Conservation (phyloP, 2,797 vertebrate species). For the Mormyrops attenuatus region DNA sequence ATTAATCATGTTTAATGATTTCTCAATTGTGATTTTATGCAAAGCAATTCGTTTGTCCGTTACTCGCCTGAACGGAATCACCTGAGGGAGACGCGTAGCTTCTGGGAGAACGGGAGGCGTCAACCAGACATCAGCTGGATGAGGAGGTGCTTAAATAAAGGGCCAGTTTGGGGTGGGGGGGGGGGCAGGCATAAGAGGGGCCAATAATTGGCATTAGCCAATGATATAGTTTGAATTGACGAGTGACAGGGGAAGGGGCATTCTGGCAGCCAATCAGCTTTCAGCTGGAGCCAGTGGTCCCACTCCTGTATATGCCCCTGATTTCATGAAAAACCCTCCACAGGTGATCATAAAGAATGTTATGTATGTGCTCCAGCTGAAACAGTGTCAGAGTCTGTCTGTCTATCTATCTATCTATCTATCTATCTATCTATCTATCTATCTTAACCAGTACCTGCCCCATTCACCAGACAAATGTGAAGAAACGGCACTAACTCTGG, state of each 20-base stretch:
- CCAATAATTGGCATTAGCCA: neutral
- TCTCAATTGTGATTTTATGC: neutral
- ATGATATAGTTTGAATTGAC: neutral
- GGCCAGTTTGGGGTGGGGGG: neutral
- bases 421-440: neutral
- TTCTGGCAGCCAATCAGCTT: neutral
- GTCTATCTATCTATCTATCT: neutral
- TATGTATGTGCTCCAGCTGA: neutral
- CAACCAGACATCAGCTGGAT: neutral
- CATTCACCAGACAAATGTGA: neutral
- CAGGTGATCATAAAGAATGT: neutral
- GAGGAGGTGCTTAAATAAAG: neutral
- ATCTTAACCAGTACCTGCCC: neutral
- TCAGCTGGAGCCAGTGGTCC: neutral
- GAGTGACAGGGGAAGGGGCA: neutral
- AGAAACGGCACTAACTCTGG: neutral
- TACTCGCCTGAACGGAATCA: neutral
- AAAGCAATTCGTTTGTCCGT: neutral
- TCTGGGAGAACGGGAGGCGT: neutral
- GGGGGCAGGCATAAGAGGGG: neutral
- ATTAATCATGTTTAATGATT: neutral
- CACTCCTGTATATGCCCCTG: neutral
- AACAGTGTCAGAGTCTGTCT: neutral
- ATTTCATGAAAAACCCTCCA: neutral
- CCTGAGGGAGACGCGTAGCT: neutral